A percentile compares a stretch with the other conserved stretches of the same genome.
Conservation (phyloP, 2,888 invertebrate genomes). For the Tenthredo mesomela region DNA sequence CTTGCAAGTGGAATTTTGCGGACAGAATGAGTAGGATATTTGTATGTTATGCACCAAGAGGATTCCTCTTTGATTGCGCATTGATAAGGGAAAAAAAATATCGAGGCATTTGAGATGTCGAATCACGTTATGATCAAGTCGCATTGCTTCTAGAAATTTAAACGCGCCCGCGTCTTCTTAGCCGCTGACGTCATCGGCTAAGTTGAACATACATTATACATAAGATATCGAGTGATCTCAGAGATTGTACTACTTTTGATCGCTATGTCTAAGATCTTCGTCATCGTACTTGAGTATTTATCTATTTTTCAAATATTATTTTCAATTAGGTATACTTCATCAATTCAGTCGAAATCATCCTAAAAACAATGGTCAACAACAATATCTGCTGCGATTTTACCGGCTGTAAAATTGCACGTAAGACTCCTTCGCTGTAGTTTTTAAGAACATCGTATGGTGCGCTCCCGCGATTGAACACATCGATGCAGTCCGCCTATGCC, state of each 20-base stretch:
- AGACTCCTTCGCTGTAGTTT: neutral
- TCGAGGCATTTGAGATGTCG: neutral
- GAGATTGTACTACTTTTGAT: neutral
- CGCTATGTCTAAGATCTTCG: neutral
- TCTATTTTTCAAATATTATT: neutral
- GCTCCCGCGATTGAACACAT: neutral
- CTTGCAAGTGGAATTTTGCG: no score
- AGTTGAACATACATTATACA: neutral
- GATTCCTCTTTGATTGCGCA: no score
- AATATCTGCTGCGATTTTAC: neutral
- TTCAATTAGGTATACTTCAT: neutral
- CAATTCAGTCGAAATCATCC: neutral
- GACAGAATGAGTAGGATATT: no score
- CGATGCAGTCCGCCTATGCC: neutral
- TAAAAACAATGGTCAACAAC: neutral
- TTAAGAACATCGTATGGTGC: neutral
- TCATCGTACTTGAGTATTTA: neutral
- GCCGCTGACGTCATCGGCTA: conserved; percentile 3
- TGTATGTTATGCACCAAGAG: no score
- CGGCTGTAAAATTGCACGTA: neutral
- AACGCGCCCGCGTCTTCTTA: neutral
- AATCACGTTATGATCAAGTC: neutral
- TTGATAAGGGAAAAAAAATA: neutral
- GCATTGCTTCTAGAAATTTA: neutral
- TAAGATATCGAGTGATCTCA: neutral